A percentile compares a stretch with the other conserved stretches of the same genome.
phyloP scores from a whole-genome alignment of 2,113 vertebrate genomes.

The Campylorhamphus procurvoides region DNA sequence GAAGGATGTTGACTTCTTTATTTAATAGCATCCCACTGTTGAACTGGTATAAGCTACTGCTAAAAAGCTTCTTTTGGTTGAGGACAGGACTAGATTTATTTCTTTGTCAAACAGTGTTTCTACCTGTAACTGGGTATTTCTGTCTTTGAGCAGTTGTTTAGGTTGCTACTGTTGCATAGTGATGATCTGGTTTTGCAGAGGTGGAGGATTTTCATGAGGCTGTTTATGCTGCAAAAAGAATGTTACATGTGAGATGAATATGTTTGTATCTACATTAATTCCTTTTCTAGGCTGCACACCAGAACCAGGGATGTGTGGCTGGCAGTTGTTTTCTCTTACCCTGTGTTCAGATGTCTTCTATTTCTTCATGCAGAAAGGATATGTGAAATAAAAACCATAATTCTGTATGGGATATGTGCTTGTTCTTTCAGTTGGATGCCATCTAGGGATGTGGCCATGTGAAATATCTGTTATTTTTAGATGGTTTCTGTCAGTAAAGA shows the following conservation, averaged over 20 bases:
- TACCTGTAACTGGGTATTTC: neutral
- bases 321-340: neutral
- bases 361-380: neutral
- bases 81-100: neutral
- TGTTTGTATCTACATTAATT: neutral
- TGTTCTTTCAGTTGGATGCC: neutral
- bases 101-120: neutral
- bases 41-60: neutral
- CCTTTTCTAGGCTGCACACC: neutral
- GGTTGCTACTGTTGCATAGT: fast-evolving
- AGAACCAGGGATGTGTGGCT: neutral
- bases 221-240: neutral
- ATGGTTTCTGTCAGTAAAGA: neutral
- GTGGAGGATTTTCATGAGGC: neutral
- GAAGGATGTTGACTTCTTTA: neutral
- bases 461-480: neutral
- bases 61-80: neutral
- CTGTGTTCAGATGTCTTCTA: neutral
- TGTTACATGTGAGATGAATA: neutral
- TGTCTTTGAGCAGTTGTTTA: neutral
- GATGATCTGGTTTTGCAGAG: neutral
- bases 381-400: neutral
- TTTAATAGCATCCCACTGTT: neutral
- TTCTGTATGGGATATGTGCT: neutral
- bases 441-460: neutral